Base-by-base conservation (phyloP, 2,113 vertebrate species). In the Grallaria varia region DNA sequence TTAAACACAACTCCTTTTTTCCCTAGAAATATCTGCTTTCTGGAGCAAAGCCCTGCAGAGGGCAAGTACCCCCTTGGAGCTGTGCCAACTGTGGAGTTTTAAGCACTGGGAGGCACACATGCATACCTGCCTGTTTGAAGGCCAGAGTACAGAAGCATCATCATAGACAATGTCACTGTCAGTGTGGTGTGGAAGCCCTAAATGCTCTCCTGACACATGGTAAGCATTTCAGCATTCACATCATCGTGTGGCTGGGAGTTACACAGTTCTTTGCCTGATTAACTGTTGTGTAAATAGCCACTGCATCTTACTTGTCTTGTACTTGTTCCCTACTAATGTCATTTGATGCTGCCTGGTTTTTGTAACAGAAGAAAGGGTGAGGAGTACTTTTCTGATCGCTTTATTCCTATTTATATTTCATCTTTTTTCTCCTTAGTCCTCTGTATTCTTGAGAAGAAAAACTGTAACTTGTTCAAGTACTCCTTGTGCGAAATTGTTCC, bases 31-130 rank as follows among this genome's bases (percentile, higher is more conserved):
- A 47, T 16, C 24, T 58, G 12, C 20, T 58, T 68, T 23, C 67
- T 2, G 3, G 31, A 66, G 24, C 55, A 90, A 45, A 86, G n/a
- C 56, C 53, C 37, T 78, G 81, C 50, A 3, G 2, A 59, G 31
- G 31, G 28, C n/a, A 58, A 25, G 27, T 5, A 28, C 39, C 8
- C 9, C 30, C 13, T 39, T 1, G 3, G 53, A 17, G 47, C 62
- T 5, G 1, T 5, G 21, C n/a, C n/a, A n/a, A n/a, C n/a, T n/a
- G n/a, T n/a, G n/a, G n/a, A n/a, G n/a, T n/a, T n/a, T n/a, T n/a
- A n/a, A n/a, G 58, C 37, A 18, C 55, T 24, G 50, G 40, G 52
- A 44, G 28, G 39, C 1, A 3, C 2, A 1, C 12, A 2, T 0
- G 2, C 19, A 12, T 39, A 47, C 8, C 3, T 14, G 18, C 7